Evolutionary conservation across 2,797 vertebrate species (phyloP), one percentile per base, ranked within the genome.

Genomic region (Phalanger gymnotis): DNA sequence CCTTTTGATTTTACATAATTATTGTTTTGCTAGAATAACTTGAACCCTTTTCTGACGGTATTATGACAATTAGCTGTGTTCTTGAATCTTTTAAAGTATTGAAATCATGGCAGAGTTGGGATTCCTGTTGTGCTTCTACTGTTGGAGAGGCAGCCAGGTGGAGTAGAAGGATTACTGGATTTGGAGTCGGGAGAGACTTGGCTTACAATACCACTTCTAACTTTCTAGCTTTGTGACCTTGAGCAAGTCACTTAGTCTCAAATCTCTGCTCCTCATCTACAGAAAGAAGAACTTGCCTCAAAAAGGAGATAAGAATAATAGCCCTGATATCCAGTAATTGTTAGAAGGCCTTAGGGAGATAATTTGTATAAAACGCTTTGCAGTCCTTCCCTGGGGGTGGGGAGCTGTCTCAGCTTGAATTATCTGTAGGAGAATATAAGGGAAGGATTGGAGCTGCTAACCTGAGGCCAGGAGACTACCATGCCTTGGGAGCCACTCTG

Each of bases 11-110:
- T 56, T 28, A 4, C 4, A 5, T 30, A n/a, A 51, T 10, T 34
- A 2, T 92, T 0, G 0, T 4, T 0, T 0, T n/a, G 90, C 55
- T 5, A 31, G 91, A 27, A 28, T 11, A 40, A 16, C 54, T 54
- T 28, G 53, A 25, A 22, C 40, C 40, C 40, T n/a, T 66, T 66
- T 66, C 61, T 81, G 47, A 47, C 40, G n/a, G n/a, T 40, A 73
- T 47, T n/a, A 81, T 47, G 73, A 81, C 47, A 81, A 81, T 47
- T 47, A 47, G 40, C 7, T 81, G 40, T 47, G 22, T 73, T 73
- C 34, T 73, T 7, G n/a, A 73, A 25, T 6, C 16, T 73, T 81
- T 81, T 73, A 73, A 73, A 40, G 61, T 40, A 40, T 40, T 73
- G 61, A 73, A n/a, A 73, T n/a, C 16, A 73, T 40, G 16, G 61